Base-by-base conservation (phyloP, 2,113 vertebrate species). In the Rhegmatorhina hoffmannsi region DNA sequence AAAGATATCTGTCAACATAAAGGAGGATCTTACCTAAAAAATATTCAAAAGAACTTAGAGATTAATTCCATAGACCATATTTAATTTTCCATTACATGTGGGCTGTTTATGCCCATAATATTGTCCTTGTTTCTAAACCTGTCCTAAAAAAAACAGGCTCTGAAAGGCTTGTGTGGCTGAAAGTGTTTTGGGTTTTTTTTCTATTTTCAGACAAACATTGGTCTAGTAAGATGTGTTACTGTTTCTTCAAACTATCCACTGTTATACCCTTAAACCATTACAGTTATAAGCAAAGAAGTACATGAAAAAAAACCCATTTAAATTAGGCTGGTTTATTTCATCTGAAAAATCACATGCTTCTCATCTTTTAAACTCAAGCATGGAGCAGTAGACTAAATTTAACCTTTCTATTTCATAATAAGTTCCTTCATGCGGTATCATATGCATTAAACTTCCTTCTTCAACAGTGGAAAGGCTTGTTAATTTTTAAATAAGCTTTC, bases 401-500 rank as follows among this genome's bases (percentile, higher is more conserved):
- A 90, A 85, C 6, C 3, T 92, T 91, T 88, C 46, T 73, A 20
- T 83, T 90, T 89, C 46, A 7, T 62, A 84, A 76, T 18, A 79
- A 36, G 13, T 91, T 75, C 29, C 36, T 68, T 88, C 8, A 1
- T 79, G 53, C 15, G 50, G 14, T 52, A 90, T 40, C 33, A 23
- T 56, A 50, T 20, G 25, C n/a, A 77, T 70, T 88, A 84, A 86
- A 63, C 13, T 81, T 90, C 43, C 25, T n/a, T 73, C 89, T 87
- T 43, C 68, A 85, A 23, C 25, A 81, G 60, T 66, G 46, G 31
- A 95, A 84, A 47, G 38, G 14, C 4, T 84, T 88, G 59, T 77
- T 80, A 90, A 90, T 94, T 90, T 87, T 95, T 73, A 87, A 95
- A 78, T 53, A 83, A 47, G 13, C 23, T 91, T 91, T 74, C 26